These are phyloP conservation scores for Carassius auratus DNA, from an alignment of 2,113 vertebrate genomes.

Conservation along the genomic window DNA sequence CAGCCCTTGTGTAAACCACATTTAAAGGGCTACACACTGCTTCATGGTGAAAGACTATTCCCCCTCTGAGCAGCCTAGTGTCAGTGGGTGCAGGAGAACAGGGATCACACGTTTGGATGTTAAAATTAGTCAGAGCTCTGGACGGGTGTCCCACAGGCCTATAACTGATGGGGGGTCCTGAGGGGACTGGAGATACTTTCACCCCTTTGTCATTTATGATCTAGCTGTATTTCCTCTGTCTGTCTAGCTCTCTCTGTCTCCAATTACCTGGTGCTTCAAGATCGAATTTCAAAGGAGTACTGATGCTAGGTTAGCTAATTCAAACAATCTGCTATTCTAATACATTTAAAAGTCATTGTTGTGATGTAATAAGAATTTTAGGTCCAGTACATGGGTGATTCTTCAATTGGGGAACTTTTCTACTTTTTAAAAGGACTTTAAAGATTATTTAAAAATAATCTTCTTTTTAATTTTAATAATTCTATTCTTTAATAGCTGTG, in stretches of 20 bases:
- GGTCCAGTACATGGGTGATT: background rate
- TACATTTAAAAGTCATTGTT: background rate
- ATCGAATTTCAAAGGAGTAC: constrained; percentile 13
- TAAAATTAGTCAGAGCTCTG: constrained; percentile 53
- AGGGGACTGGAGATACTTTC: constrained; percentile 33
- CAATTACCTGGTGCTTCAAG: background rate
- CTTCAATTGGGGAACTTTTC: background rate
- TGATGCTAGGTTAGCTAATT: background rate
- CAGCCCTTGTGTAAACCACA: constrained; percentile 53
- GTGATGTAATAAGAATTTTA: background rate
- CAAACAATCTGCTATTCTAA: background rate
- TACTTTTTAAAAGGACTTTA: background rate
- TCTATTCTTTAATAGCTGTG: background rate
- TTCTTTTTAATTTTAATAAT: too few relatives aligned
- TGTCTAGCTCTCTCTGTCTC: constrained; percentile 17
- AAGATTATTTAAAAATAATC: background rate
- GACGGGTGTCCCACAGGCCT: constrained; percentile 51
- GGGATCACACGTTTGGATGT: constrained; percentile 26
- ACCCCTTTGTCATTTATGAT: constrained; percentile 20
- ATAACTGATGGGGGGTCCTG: constrained; percentile 51
- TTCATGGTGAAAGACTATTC: constrained; percentile 59
- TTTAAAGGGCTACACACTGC: constrained; percentile 60
- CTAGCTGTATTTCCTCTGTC: background rate
- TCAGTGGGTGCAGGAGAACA: background rate
- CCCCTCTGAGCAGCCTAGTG: constrained; percentile 42